Evolutionary conservation across 2,797 vertebrate genomes (phyloP).

Genomic region (Oreortyx pictus): DNA sequence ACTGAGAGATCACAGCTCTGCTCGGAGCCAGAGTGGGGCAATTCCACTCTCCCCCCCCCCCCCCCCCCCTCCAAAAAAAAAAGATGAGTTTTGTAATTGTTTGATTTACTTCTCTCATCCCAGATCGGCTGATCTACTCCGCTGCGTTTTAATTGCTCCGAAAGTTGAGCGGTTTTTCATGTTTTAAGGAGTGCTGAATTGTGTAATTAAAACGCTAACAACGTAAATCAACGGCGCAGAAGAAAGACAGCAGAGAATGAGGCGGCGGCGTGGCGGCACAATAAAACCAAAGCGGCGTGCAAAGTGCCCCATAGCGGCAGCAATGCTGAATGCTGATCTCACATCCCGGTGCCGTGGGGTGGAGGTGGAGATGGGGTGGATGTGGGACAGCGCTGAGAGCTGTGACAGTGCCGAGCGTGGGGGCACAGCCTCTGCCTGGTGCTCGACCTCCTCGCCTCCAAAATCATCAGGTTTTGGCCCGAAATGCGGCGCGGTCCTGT

Average conservation of each 20-base stretch:
- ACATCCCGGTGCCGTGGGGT: not conserved
- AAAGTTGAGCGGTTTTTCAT: constrained; percentile 89
- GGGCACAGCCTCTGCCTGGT: no score
- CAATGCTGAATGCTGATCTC: not conserved
- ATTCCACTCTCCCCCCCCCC: not conserved
- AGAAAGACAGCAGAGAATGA: constrained; percentile 87
- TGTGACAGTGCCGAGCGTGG: not conserved
- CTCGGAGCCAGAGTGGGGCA: not conserved
- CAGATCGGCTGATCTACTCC: constrained; percentile 85
- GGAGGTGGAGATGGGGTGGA: not conserved
- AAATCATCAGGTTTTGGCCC: not conserved
- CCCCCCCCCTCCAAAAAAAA: not conserved
- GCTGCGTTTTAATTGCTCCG: constrained; percentile 86
- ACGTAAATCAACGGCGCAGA: constrained; percentile 89
- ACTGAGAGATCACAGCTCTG: no score
- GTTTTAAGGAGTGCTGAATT: constrained; percentile 93
- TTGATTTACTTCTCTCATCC: constrained; percentile 80
- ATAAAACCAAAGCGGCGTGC: constrained; percentile 80
- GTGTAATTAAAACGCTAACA: constrained; percentile 91
- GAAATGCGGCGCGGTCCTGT: fast-evolving
- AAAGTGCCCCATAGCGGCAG: constrained; percentile 51
- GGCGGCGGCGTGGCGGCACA: constrained; percentile 79
- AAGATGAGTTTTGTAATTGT: constrained; percentile 75
- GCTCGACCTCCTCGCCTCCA: not conserved
- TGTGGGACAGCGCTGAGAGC: not conserved